A percentile compares a stretch with the other conserved stretches of the same genome.
Evolutionary conservation across 2,797 vertebrate genomes (phyloP).

Genomic region (Calcarius lapponicus): DNA sequence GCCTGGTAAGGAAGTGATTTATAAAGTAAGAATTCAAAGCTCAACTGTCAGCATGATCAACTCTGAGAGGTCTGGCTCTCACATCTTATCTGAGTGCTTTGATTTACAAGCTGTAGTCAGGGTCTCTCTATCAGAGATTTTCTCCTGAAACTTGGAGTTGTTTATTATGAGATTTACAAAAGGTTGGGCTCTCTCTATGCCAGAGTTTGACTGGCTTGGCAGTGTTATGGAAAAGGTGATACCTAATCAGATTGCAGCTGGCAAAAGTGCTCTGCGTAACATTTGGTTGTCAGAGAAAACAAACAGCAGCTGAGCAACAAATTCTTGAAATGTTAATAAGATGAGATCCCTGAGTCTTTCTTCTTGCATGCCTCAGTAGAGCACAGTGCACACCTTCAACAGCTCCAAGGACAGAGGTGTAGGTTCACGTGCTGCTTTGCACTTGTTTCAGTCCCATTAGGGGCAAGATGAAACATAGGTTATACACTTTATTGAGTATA

Average conservation of each 20-base stretch:
- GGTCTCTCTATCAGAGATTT: conserved; percentile 8
- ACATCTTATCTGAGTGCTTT: conserved; percentile 29
- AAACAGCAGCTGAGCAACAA: conserved; percentile 47
- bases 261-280: conserved; percentile 26
- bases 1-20: conserved; percentile 69
- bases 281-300: conserved; percentile 60
- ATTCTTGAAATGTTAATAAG: conserved; percentile 48
- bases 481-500: neutral
- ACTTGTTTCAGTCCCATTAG: neutral
- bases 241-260: conserved; percentile 57
- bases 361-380: neutral
- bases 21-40: conserved; percentile 66
- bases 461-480: neutral
- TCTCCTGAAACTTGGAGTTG: conserved; percentile 49
- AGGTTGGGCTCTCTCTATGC: conserved; percentile 31
- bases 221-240: conserved; percentile 61
- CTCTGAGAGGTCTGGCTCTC: conserved; percentile 45
- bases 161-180: conserved; percentile 48
- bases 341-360: conserved; percentile 1
- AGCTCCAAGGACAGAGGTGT: neutral
- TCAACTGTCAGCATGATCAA: conserved; percentile 38
- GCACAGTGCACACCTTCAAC: neutral
- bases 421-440: neutral
- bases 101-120: conserved; percentile 68
- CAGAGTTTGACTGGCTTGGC: conserved; percentile 12